Evolutionary conservation across 1,140 invertebrate species (phyloP).

Genomic region (Drosophila fuyamai): DNA sequence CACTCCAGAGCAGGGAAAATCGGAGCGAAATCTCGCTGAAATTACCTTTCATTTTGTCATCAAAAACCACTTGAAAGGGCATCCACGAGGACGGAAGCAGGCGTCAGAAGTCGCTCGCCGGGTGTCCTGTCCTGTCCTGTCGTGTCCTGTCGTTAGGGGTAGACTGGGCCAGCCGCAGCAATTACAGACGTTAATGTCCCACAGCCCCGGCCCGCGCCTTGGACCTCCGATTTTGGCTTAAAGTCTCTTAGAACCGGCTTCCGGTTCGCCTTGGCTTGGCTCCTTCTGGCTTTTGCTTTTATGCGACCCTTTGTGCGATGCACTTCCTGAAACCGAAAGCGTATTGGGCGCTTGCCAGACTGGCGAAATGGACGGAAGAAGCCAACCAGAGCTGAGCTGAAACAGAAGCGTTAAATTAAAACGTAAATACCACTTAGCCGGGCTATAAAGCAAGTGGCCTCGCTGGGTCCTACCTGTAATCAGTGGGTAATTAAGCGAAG

Average conservation of each 20-base stretch:
- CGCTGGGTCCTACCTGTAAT: slow-evolving; percentile 56
- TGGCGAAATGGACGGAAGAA: neutral
- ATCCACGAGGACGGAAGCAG: slow-evolving; percentile 37
- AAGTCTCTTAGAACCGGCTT: slow-evolving; percentile 63
- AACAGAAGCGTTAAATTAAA: slow-evolving; percentile 80
- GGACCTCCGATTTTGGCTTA: slow-evolving; percentile 61
- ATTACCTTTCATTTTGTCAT: slow-evolving; percentile 84
- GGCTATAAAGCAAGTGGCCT: slow-evolving; percentile 74
- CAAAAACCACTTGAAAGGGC: slow-evolving; percentile 82
- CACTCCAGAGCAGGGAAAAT: slow-evolving; percentile 59
- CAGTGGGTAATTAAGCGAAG: slow-evolving; percentile 74
- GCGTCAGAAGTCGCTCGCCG: slow-evolving; percentile 17
- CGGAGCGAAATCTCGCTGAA: slow-evolving; percentile 67
- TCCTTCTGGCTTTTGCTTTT: slow-evolving; percentile 49
- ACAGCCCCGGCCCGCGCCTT: slow-evolving; percentile 1
- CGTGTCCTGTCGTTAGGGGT: slow-evolving; percentile 53
- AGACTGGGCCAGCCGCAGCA: slow-evolving; percentile 64
- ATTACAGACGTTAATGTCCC: slow-evolving; percentile 74
- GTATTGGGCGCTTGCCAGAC: slow-evolving; percentile 39
- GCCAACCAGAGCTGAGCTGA: slow-evolving; percentile 4
- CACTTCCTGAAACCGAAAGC: slow-evolving; percentile 78
- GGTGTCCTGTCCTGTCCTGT: slow-evolving; percentile 30
- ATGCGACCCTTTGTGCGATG: slow-evolving; percentile 49
- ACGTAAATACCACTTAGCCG: slow-evolving; percentile 81
- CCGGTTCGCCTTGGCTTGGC: slow-evolving; percentile 46